Evolutionary conservation across 1,140 invertebrate species (phyloP), one percentile per base, ranked within the genome.

Genomic region (Gyrodactylus bullatarudis): DNA sequence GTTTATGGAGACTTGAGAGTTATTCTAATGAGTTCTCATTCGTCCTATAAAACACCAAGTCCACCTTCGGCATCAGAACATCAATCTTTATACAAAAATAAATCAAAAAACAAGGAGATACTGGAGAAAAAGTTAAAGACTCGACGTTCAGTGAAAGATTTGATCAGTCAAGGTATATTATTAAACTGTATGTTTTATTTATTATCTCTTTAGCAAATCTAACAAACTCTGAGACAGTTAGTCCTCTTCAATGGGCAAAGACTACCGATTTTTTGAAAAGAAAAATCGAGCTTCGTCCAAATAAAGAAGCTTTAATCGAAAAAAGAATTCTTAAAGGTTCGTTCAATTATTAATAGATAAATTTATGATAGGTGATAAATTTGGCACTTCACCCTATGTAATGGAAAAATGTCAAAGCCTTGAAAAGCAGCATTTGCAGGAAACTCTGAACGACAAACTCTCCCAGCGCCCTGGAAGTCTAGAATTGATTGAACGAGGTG

Each of bases 401-500:
- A 54, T 54, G 34, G 34, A 54, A 54, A 54, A 54, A n/a, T 54
- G 34, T 54, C 34, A 54, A 16, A 54, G 8, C n/a, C 34, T 54
- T n/a, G 34, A 54, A n/a, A 54, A 54, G 34, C 34, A 54, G n/a
- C 34, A 54, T n/a, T n/a, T 54, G 8, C 34, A 54, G n/a, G 68
- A 69, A 23, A 69, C 20, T 21, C 21, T 69, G 23, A 69, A 69
- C 23, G 21, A 2, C 20, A 69, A 69, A 69, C 68, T 69, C 21
- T 20, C 23, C 8, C 23, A 20, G 20, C 2, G 68, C 2, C 68
- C 68, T 20, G 68, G 68, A 69, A 69, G 68, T 69, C 21, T 69
- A 69, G 68, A 69, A 21, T 69, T 69, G 23, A 23, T 69, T 69
- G 68, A 69, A 23, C 68, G 68, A 21, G 68, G 68, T 21, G 68